Percentiles rank a stretch among this genome's conserved stretches.
These are phyloP conservation scores for Okapia johnstoni DNA, from an alignment of 2,113 vertebrate genomes.

Conservation along the genomic window DNA sequence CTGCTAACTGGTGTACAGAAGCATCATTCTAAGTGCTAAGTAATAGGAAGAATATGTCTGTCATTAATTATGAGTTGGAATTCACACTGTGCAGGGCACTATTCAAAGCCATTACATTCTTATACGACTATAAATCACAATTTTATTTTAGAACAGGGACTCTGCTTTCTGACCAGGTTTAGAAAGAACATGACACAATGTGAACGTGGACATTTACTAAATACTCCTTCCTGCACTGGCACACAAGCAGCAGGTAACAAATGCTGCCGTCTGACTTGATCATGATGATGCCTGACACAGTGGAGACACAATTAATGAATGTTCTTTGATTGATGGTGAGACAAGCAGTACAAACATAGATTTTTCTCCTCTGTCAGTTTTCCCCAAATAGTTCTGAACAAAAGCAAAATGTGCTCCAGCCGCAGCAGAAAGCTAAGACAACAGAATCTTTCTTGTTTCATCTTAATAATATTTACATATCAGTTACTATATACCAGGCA, in stretches of 20 bases:
- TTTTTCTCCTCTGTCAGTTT: background rate
- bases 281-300: background rate
- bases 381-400: background rate
- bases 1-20: background rate
- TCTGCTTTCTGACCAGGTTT: background rate
- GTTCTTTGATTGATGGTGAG: background rate
- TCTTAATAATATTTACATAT: background rate
- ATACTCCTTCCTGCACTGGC: background rate
- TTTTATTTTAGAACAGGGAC: slow-evolving; percentile 16
- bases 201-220: slow-evolving; percentile 34
- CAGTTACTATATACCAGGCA: background rate
- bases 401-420: background rate
- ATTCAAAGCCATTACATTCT: background rate
- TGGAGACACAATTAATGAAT: background rate
- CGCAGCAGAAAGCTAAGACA: background rate
- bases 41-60: background rate
- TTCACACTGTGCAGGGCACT: background rate
- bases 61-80: background rate
- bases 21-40: background rate
- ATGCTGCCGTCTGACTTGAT: background rate
- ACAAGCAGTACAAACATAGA: background rate
- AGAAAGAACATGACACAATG: background rate
- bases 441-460: background rate
- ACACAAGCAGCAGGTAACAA: background rate
- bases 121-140: background rate